A percentile compares a stretch with the other conserved stretches of the same genome.
Evolutionary conservation across 2,113 vertebrate species (phyloP).

Genomic region (Taxidea taxus): DNA sequence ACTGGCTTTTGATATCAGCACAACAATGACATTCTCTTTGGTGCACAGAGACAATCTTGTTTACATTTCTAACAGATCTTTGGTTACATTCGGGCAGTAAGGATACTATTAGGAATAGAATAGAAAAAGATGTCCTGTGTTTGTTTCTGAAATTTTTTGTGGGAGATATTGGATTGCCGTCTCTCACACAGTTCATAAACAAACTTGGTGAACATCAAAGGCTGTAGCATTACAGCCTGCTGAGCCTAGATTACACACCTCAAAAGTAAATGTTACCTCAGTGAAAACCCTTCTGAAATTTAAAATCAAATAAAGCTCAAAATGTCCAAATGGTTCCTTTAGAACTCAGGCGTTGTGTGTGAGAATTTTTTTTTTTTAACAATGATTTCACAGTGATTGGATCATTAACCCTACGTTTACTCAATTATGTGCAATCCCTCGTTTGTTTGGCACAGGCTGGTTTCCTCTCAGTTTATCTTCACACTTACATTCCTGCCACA

Average conservation of each 20-base stretch:
- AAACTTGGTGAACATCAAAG: conserved; percentile 80
- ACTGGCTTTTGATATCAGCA: background rate
- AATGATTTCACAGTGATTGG: background rate
- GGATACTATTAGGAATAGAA: conserved; percentile 52
- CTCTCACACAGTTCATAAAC: conserved; percentile 78
- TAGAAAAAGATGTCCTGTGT: conserved; percentile 40
- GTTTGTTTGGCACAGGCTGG: conserved; percentile 4
- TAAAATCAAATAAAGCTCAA: conserved; percentile 72
- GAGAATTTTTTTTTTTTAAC: background rate
- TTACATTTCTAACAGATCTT: conserved; percentile 61
- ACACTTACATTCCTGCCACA: background rate
- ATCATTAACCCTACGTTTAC: background rate
- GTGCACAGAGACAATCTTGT: conserved; percentile 8
- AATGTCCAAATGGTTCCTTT: conserved; percentile 58
- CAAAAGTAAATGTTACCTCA: conserved; percentile 79
- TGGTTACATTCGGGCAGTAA: conserved; percentile 55
- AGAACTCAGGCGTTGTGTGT: conserved; percentile 32
- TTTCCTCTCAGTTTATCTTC: background rate
- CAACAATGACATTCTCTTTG: conserved; percentile 29
- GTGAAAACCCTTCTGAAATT: conserved; percentile 73
- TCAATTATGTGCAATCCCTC: background rate
- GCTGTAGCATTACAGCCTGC: conserved; percentile 61
- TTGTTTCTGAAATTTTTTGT: conserved; percentile 76
- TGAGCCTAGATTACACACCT: conserved; percentile 80
- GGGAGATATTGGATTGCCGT: conserved; percentile 68